Evolutionary conservation across 2,888 invertebrate genomes (phyloP), one percentile per base, ranked within the genome.

Genomic region (Torymus tubicola): DNA sequence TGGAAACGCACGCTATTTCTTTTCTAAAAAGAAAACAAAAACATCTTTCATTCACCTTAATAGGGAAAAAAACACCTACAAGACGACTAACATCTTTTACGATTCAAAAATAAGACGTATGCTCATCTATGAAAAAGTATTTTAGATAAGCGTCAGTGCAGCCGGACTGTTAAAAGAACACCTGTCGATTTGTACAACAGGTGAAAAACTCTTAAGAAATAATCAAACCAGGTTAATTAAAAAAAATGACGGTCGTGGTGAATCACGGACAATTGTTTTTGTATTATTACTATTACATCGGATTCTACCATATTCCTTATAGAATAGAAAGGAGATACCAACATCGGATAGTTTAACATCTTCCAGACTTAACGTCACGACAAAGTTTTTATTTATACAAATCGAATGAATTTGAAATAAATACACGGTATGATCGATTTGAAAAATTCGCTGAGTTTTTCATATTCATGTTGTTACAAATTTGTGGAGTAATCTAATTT

Each of bases 241-340:
- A 60, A 75, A 83, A 72, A 83, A 87, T 86, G 85, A 86, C 84
- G 82, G 79, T 85, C 78, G 63, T 80, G 78, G 83, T 82, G 82
- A 81, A 76, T 85, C 79, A 83, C 75, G 82, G 83, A 85, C 85
- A 84, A 80, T 85, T 84, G 77, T 69, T 86, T 78, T 85, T 84
- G 61, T 74, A 80, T 74, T 84, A 88, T 83, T 86, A 84, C 84
- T 86, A 86, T 80, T 87, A 86, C 81, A 86, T 88, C 76, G 87
- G 90, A 87, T 91, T 89, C 83, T 91, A 91, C 81, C 91, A 91
- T 85, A 87, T 91, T 83, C 91, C 90, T 65, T 91, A 91, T 84
- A 91, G 91, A 86, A 90, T 91, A 91, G 77, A 70, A 70, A 21
- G 55, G 55, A 53, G 65, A 63, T 64, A 11, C 65, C 53, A 65